phyloP scores from a whole-genome alignment of 2,888 invertebrate species.

The Cheilosia scutellata region DNA sequence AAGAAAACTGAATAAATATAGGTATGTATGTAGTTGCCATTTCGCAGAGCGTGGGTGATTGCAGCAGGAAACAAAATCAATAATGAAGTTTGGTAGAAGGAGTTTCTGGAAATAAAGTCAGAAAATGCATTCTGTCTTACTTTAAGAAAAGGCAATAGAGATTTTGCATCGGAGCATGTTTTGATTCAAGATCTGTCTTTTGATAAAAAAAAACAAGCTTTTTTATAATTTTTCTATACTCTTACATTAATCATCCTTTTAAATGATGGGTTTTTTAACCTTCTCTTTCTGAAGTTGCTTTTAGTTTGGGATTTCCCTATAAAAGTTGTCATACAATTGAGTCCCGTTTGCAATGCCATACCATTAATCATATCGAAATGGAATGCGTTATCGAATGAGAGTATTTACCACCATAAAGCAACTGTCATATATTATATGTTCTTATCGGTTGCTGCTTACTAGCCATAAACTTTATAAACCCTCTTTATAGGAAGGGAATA shows the following conservation, averaged over 20 bases:
- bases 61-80: neutral
- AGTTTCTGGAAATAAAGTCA: neutral
- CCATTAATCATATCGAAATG: neutral
- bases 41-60: neutral
- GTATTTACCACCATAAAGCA: neutral
- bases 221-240: too few species aligned
- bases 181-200: too few species aligned
- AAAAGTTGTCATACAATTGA: neutral
- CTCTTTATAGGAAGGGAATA: too few species aligned
- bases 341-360: neutral
- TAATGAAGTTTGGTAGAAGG: neutral
- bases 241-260: neutral
- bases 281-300: too few species aligned
- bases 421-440: neutral
- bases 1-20: neutral
- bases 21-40: neutral
- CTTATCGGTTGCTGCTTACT: neutral
- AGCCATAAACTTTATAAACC: neutral
- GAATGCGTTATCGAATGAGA: neutral
- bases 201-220: too few species aligned
- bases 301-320: neutral
- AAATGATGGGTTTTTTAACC: neutral
- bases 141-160: neutral
- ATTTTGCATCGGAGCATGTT: neutral
- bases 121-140: too few species aligned